phyloP scores from a whole-genome alignment of 2,113 vertebrate genomes.

The Nanorana parkeri region DNA sequence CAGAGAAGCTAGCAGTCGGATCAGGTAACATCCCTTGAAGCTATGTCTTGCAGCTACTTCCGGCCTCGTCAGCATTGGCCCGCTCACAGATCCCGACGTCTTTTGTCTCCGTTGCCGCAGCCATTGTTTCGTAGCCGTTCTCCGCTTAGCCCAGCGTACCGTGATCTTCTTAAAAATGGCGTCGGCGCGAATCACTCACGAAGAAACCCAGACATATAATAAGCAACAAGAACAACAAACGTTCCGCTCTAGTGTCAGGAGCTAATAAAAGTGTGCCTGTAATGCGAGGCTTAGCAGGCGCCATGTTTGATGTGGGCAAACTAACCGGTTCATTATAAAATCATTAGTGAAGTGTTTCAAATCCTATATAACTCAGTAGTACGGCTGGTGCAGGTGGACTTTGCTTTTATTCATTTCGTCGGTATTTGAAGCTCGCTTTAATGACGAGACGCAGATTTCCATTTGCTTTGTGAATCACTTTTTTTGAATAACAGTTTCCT shows the following conservation, averaged over 20 bases:
- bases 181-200: too few relatives aligned
- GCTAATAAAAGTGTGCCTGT: not conserved
- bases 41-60: not conserved
- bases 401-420: too few relatives aligned
- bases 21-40: constrained; percentile 1
- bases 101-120: not conserved
- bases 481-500: too few relatives aligned
- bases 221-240: not conserved
- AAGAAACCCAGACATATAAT: too few relatives aligned
- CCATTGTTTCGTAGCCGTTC: not conserved
- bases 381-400: too few relatives aligned
- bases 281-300: not conserved
- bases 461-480: too few relatives aligned
- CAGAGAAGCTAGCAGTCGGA: not conserved
- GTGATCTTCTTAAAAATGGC: not conserved
- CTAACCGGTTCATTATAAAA: not conserved
- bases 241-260: not conserved
- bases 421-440: too few relatives aligned
- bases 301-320: constrained; percentile 25
- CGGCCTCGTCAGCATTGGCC: constrained; percentile 27
- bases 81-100: not conserved
- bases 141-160: rapidly evolving
- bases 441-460: too few relatives aligned
- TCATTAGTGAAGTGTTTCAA: too few relatives aligned
- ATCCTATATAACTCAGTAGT: too few relatives aligned